Evolutionary conservation across 2,888 invertebrate genomes (phyloP).

Genomic region (Allacma fusca): DNA sequence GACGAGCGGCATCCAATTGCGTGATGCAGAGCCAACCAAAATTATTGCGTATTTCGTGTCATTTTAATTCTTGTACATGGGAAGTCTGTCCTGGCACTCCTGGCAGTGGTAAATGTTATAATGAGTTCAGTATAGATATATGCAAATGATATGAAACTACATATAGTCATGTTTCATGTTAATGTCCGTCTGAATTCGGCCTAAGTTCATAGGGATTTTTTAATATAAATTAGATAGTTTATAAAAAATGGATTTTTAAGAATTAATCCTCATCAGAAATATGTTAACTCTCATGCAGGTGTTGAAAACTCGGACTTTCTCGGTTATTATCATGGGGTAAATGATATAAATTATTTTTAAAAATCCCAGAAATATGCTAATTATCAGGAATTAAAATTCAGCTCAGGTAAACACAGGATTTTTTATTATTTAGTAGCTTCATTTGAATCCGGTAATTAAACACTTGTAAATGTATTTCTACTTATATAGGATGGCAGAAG

Average conservation of each 20-base stretch:
- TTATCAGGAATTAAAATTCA: background rate
- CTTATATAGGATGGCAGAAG: background rate
- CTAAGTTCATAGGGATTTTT: no score
- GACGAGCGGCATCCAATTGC: background rate
- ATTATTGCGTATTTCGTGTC: slow-evolving; percentile 10
- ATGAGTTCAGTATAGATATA: no score
- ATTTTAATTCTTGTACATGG: background rate
- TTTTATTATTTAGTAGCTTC: background rate
- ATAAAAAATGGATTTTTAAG: no score
- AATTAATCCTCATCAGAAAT: background rate
- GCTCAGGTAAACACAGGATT: background rate
- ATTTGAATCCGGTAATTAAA: slow-evolving; percentile 4
- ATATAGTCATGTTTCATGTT: no score
- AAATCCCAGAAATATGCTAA: background rate
- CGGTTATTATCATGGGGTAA: background rate
- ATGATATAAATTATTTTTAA: background rate
- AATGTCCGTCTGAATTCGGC: no score
- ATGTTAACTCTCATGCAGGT: background rate
- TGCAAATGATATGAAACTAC: no score
- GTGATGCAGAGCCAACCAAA: background rate
- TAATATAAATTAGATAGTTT: no score
- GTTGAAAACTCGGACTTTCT: slow-evolving; percentile 16
- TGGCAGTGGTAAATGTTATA: no score
- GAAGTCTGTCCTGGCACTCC: no score
- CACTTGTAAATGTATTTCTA: background rate